These are phyloP conservation scores for Ochotona princeps DNA, from an alignment of 2,113 vertebrate species.

Conservation along the genomic window DNA sequence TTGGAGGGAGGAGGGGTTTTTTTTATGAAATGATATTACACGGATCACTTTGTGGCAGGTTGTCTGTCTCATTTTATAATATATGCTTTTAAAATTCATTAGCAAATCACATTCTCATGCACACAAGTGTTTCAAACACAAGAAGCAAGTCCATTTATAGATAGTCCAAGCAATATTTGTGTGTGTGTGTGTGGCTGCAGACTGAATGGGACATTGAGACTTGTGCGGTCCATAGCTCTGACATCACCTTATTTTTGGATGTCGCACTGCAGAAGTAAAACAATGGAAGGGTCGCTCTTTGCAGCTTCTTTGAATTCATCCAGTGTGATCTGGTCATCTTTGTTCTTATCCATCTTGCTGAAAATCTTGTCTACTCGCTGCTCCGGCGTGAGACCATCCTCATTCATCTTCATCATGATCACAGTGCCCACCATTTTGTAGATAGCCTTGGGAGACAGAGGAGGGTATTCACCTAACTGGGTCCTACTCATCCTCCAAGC, in stretches of 20 bases:
- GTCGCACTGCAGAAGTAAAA: slow-evolving; percentile 99
- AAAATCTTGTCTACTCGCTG: slow-evolving; percentile 99
- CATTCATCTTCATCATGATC: slow-evolving; percentile 99
- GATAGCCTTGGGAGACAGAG: slow-evolving; percentile 91
- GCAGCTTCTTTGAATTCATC: slow-evolving; percentile 99
- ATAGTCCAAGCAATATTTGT: slow-evolving; percentile 97
- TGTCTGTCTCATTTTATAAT: slow-evolving; percentile 87
- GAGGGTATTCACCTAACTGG: neutral
- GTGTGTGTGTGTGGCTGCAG: slow-evolving; percentile 94
- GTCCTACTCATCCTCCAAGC: neutral
- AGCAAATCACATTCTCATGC: slow-evolving; percentile 99
- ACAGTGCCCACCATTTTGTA: slow-evolving; percentile 99
- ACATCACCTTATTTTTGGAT: slow-evolving; percentile 96
- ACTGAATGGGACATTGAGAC: slow-evolving; percentile 97
- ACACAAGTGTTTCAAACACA: slow-evolving; percentile 99
- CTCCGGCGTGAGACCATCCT: slow-evolving; percentile 97
- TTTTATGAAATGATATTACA: slow-evolving; percentile 94
- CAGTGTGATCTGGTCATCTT: slow-evolving; percentile 99
- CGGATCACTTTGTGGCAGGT: slow-evolving; percentile 96
- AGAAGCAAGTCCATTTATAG: slow-evolving; percentile 99
- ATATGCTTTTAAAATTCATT: slow-evolving; percentile 95
- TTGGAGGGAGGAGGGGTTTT: slow-evolving; percentile 87
- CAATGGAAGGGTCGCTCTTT: slow-evolving; percentile 99
- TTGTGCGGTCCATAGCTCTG: slow-evolving; percentile 93
- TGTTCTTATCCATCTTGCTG: slow-evolving; percentile 99